Evolutionary conservation across 1,140 invertebrate species (phyloP), one percentile per base, ranked within the genome.

Genomic region (Polypedilum pembai): DNA sequence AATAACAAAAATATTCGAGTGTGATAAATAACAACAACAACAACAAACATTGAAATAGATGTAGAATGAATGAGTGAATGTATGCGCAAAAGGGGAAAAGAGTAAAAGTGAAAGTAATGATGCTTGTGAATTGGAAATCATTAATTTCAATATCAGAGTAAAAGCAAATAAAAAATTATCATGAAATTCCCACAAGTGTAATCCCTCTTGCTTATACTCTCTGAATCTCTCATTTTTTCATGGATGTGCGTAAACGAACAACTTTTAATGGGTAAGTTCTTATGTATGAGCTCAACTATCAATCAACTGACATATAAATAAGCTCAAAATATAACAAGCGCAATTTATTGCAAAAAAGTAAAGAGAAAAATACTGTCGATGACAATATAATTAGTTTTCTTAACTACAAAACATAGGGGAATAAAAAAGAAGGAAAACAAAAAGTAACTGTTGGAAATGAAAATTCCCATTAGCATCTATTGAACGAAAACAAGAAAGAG

Each of bases 341-440:
- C 12, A 56, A n/a, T n/a, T 56, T n/a, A 56, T 12, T n/a, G 45
- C 45, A 56, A 56, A 56, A 56, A 56, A 56, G n/a, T 56, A n/a
- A 69, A 69, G 17, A 20, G 17, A 18, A 18, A 15, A 69, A 69
- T 8, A 69, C 65, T 69, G 65, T 21, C 65, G 17, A 69, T 69
- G 65, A 69, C 65, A 69, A 20, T 20, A 69, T 69, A 69, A 69
- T 69, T 69, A 69, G 65, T 69, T 69, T 69, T 69, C 45, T 56
- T n/a, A 56, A 56, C 12, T 56, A 56, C 15, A 15, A 45, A 45
- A 45, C 15, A 45, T 56, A 12, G 12, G n/a, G 45, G n/a, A 56
- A 56, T 56, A 12, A 56, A 56, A 56, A 56, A n/a, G n/a, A n/a
- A n/a, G n/a, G 24, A 33, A 33, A 33, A 33, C 24, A 33, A 1